phyloP scores from a whole-genome alignment of 2,797 vertebrate genomes.

The Rhynchonycteris naso region DNA sequence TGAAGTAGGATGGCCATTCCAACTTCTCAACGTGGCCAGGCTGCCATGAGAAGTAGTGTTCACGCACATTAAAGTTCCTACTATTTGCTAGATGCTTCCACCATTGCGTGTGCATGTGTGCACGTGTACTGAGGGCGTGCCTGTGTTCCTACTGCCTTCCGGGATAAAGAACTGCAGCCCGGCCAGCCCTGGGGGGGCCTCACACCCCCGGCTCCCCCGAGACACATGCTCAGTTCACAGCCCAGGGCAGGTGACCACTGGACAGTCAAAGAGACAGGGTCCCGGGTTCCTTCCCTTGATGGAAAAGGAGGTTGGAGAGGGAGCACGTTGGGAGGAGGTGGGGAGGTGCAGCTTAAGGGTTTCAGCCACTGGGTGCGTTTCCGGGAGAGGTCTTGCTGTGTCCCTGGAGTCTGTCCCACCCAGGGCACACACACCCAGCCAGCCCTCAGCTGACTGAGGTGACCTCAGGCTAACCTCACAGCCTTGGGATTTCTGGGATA shows the following conservation, averaged over 20 bases:
- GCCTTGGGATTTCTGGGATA: background rate
- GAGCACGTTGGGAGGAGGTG: fast-evolving
- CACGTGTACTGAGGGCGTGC: too few relatives aligned
- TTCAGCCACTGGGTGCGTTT: background rate
- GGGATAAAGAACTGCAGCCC: background rate
- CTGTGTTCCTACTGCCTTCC: background rate
- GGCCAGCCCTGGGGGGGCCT: background rate
- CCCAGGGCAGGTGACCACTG: background rate
- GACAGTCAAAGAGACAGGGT: background rate
- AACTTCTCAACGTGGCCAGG: fast-evolving
- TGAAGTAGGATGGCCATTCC: background rate
- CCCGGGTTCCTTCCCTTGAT: background rate
- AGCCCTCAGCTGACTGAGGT: background rate
- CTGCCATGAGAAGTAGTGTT: background rate
- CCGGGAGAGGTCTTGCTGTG: background rate
- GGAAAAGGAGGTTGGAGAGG: background rate
- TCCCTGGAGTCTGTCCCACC: background rate
- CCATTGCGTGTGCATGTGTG: background rate
- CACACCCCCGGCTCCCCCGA: fast-evolving
- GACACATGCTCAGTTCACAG: background rate
- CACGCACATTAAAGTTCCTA: fast-evolving
- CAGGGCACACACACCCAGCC: background rate
- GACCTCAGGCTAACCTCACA: constrained; percentile 12
- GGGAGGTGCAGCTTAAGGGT: background rate
- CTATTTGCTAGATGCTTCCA: background rate